Evolutionary conservation across 2,113 vertebrate species (phyloP), one percentile per base, ranked within the genome.

Genomic region (Ciconia maguari): DNA sequence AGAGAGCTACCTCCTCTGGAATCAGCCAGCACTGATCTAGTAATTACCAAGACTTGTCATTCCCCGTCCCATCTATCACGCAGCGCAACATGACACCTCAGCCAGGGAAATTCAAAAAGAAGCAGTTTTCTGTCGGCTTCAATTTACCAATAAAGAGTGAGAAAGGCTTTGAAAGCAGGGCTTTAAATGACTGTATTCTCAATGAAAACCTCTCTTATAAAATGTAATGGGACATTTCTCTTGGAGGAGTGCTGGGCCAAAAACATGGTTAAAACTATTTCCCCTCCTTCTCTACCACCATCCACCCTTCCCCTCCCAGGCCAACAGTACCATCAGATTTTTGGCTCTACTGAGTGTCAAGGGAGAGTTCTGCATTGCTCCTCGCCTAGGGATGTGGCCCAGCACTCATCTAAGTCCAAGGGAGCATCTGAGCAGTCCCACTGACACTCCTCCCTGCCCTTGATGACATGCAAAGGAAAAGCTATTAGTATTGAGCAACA

Each of bases 51-150:
- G 48, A 42, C 72, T 62, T 95, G 95, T 91, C 90, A 32, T 41
- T 71, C 55, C 21, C 44, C 1, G 75, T 89, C 83, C 94, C 88
- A 72, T 93, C 81, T 58, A 41, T 96, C 93, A 79, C 4, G 10
- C 60, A 66, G 90, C 38, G 3, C 93, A 91, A 86, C 7, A 5
- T 82, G 95, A 83, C 91, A 82, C 93, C 83, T 96, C 81, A 30
- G 83, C 75, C 90, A 86, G 57, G 62, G 46, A 96, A 72, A 81
- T 36, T 69, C 70, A 86, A 36, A 75, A 87, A 91, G 91, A 95
- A 96, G 86, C 95, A 61, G 95, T 89, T 97, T 95, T 76, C 92
- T 96, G 95, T 90, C 78, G 2, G 55, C 85, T 92, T 77, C 87
- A 19, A 96, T 97, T 96, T 84, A 46, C 92, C 78, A 42, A 46